Evolutionary conservation across 2,797 vertebrate species (phyloP).

Genomic region (Synaphobranchus kaupii): DNA sequence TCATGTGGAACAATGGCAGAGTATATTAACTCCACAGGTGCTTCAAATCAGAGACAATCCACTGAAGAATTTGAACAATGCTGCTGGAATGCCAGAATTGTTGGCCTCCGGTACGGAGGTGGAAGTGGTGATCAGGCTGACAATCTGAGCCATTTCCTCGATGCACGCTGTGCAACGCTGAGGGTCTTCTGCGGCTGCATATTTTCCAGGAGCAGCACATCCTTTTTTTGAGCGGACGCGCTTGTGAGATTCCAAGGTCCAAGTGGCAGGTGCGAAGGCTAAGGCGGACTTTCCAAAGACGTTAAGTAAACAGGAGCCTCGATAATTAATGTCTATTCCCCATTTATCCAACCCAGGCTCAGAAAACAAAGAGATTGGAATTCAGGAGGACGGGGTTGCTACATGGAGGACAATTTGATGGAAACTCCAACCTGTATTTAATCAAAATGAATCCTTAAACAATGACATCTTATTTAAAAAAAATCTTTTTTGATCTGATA

Average conservation of each 20-base stretch:
- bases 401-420: conserved; percentile 62
- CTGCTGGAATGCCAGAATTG: conserved; percentile 66
- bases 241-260: conserved; percentile 61
- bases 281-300: conserved; percentile 76
- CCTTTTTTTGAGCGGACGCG: conserved; percentile 54
- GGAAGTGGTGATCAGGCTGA: conserved; percentile 60
- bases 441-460: background rate
- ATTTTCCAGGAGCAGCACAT: conserved; percentile 69
- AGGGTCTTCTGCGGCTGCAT: conserved; percentile 55
- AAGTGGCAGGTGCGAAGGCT: conserved; percentile 71
- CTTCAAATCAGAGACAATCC: conserved; percentile 63
- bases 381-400: conserved; percentile 72
- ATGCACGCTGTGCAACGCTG: conserved; percentile 59
- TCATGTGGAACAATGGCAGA: conserved; percentile 53
- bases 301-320: conserved; percentile 73
- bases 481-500: background rate
- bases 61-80: conserved; percentile 66
- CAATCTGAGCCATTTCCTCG: conserved; percentile 72
- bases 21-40: conserved; percentile 76
- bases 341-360: conserved; percentile 54
- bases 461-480: background rate
- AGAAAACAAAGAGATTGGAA: conserved; percentile 79
- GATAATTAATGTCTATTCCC: conserved; percentile 54
- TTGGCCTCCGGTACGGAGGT: conserved; percentile 64
- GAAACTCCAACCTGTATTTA: conserved; percentile 39